Conservation (phyloP, 2,888 invertebrate genomes). For the Cheilosia variabilis region DNA sequence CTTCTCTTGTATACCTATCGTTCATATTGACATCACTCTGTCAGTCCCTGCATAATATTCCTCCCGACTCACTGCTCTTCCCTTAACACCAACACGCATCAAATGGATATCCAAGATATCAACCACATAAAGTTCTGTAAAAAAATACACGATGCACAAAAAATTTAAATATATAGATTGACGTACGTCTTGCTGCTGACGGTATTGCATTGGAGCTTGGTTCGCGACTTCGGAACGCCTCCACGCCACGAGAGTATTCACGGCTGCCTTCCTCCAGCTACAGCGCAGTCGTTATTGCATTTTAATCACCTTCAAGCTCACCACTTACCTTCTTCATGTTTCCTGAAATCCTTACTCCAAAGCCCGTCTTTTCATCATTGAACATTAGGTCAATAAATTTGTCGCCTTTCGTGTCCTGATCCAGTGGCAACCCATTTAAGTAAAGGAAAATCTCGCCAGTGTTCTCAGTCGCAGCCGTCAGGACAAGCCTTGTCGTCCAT, state of each 20-base stretch:
- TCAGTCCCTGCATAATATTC: slow-evolving; percentile 5
- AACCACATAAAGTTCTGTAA: not conserved
- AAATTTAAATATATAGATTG: not conserved
- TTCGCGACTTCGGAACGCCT: not conserved
- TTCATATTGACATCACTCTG: not conserved
- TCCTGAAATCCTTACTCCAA: not conserved
- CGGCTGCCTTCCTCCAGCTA: not conserved
- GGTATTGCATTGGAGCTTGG: not conserved
- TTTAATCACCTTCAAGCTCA: not conserved
- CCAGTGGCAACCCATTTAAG: not conserved
- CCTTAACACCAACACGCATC: not conserved
- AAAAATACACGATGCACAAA: too few relatives aligned
- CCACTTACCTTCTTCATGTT: not conserved
- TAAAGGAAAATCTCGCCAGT: not conserved
- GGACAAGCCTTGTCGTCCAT: not conserved
- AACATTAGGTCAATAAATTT: not conserved
- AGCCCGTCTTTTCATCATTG: not conserved
- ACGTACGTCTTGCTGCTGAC: not conserved
- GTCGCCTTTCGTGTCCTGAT: not conserved
- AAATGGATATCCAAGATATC: not conserved
- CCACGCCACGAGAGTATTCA: not conserved
- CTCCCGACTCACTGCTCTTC: not conserved
- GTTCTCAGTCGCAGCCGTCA: not conserved
- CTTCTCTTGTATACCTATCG: too few relatives aligned
- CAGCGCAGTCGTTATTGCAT: not conserved